Base-by-base conservation (phyloP, 1,140 invertebrate genomes). In the Chelonus insularis region DNA sequence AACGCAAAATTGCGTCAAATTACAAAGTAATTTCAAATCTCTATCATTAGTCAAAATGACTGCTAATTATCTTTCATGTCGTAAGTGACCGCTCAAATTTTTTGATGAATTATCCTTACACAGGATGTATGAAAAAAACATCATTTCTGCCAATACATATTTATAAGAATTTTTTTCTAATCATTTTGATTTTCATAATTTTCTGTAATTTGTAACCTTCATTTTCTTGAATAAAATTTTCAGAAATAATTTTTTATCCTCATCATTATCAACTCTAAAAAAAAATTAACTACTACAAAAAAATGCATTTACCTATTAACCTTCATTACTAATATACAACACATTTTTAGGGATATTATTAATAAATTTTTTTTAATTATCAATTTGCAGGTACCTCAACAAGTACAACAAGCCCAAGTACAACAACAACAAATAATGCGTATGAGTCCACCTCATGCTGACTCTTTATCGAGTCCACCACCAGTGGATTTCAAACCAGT, bases 341-440 rank as follows among this genome's bases (percentile, higher is more conserved):
- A n/a, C n/a, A n/a, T n/a, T n/a, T n/a, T n/a, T n/a, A n/a, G 18
- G n/a, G n/a, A 4, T 18, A 32, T 16, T 37, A 39, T 0, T 20
- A 21, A 32, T 32, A 21, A 39, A 57, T 23, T 39, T 20, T 59
- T 16, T n/a, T 18, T 16, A 52, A 18, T 32, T 25, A 8, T 23
- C 14, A 32, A 52, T 64, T 60, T 68, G 12, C 48, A 81, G 78
- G 74, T 82, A 9, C 67, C 79, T 1, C 78, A 82, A 29, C 78
- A 78, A 54, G 75, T 77, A 1, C 78, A 76, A 36, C 72, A 71
- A 23, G 73, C 76, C 3, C 72, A 74, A 56, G 66, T 68, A 3
- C 71, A 74, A 37, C 73, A 73, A 8, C 72, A 74, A 39, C 80
- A 81, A 66, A 80, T 82, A 62, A 63, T 80, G 62, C 80, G 80